A percentile compares a stretch with the other conserved stretches of the same genome.
Conservation (phyloP, 2,113 vertebrate species). For the Myotis yumanensis region DNA sequence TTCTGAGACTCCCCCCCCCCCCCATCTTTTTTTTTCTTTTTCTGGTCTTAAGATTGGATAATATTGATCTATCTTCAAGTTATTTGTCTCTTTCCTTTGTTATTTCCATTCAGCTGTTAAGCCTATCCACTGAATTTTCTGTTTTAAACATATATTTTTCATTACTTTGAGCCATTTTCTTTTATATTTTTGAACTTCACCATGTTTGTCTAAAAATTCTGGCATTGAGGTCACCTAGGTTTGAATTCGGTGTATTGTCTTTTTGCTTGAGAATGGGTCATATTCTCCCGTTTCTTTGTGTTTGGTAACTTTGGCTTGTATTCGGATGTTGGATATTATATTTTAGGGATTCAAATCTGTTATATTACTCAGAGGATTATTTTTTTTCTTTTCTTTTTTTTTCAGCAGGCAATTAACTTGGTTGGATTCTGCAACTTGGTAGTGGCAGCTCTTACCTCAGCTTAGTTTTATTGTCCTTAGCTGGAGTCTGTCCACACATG, state of each 20-base stretch:
- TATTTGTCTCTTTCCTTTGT: neutral
- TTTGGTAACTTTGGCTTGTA: constrained; percentile 24
- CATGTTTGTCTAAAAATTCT: constrained; percentile 1
- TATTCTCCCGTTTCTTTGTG: neutral
- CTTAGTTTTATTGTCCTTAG: neutral
- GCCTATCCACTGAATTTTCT: constrained; percentile 23
- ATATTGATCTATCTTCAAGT: neutral
- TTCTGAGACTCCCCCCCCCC: neutral
- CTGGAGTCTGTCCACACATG: neutral
- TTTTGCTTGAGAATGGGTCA: neutral
- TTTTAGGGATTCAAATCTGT: constrained; percentile 29
- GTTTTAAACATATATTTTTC: constrained; percentile 31
- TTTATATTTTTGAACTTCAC: constrained; percentile 23
- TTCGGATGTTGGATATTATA: neutral
- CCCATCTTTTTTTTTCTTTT: neutral
- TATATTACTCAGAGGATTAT: neutral
- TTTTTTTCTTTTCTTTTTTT: neutral
- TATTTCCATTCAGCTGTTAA: neutral
- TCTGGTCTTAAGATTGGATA: neutral
- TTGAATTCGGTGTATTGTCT: neutral
- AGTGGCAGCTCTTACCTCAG: neutral
- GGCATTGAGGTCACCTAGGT: neutral
- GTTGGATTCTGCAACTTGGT: neutral
- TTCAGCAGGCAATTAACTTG: neutral
- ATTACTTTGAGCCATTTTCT: neutral